phyloP scores from a whole-genome alignment of 1,140 invertebrate species.

The Megalonaias nervosa region DNA sequence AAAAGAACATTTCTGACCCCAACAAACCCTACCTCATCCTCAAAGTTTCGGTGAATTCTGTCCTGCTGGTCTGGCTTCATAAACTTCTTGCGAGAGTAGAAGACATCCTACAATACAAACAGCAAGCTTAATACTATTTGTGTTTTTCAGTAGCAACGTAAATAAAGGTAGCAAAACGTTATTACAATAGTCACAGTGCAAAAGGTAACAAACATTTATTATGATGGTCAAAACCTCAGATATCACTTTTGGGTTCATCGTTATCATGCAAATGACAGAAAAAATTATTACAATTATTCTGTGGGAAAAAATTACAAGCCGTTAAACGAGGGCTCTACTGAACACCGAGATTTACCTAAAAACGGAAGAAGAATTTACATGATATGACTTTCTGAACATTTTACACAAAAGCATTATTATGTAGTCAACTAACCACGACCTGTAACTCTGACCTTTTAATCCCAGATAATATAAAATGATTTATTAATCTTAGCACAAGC shows the following conservation, averaged over 20 bases:
- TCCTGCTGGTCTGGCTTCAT: slow-evolving; percentile 92
- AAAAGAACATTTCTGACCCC: too few species aligned
- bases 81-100: slow-evolving; percentile 98
- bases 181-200: neutral
- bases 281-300: neutral
- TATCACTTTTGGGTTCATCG: neutral
- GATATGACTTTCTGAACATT: too few species aligned
- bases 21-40: slow-evolving; percentile 82
- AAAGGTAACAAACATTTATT: neutral
- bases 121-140: slow-evolving; percentile 22
- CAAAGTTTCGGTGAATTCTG: slow-evolving; percentile 88
- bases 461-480: too few species aligned
- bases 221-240: neutral
- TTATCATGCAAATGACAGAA: neutral
- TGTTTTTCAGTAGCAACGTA: neutral
- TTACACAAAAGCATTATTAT: too few species aligned
- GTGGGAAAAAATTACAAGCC: too few species aligned
- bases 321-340: too few species aligned
- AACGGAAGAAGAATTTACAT: too few species aligned
- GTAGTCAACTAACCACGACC: too few species aligned
- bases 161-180: neutral
- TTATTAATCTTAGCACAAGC: too few species aligned
- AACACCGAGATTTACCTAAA: too few species aligned
- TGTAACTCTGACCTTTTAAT: too few species aligned
- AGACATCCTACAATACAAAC: slow-evolving; percentile 84